Conservation (phyloP, 2,888 invertebrate genomes). For the Brachypterus glaber region DNA sequence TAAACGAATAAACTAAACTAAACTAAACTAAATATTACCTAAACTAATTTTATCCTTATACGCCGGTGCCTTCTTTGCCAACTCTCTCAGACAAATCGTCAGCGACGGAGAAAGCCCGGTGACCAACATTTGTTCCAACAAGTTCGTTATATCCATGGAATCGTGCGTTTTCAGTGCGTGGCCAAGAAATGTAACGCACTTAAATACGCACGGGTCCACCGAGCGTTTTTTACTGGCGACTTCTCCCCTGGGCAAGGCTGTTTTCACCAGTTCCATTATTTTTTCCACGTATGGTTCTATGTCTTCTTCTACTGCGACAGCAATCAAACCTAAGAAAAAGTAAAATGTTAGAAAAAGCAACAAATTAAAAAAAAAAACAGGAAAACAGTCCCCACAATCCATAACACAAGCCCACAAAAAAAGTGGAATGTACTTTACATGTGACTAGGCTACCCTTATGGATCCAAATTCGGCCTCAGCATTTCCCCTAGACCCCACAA, state of each 20-base stretch:
- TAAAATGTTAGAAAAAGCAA: too few species aligned
- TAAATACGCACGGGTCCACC: slow-evolving; percentile 84
- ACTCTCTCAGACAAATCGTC: slow-evolving; percentile 82
- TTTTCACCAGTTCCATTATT: slow-evolving; percentile 66
- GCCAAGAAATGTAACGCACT: slow-evolving; percentile 84
- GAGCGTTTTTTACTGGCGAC: slow-evolving; percentile 65
- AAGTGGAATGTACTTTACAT: too few species aligned
- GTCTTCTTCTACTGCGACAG: slow-evolving; percentile 76
- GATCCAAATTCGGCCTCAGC: too few species aligned
- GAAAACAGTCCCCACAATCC: too few species aligned
- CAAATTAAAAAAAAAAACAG: not conserved
- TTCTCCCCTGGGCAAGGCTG: slow-evolving; percentile 58
- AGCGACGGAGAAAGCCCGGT: slow-evolving; percentile 85
- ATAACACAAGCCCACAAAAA: too few species aligned
- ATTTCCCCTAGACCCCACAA: too few species aligned
- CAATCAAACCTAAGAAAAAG: slow-evolving; percentile 49
- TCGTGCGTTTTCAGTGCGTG: slow-evolving; percentile 73
- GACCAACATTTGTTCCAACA: slow-evolving; percentile 85
- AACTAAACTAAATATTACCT: slow-evolving; percentile 37
- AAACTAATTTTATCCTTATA: slow-evolving; percentile 87
- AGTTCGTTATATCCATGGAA: slow-evolving; percentile 66
- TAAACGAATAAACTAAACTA: too few species aligned
- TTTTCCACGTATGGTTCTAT: slow-evolving; percentile 70
- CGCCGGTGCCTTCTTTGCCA: slow-evolving; percentile 75
- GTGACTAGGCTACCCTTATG: too few species aligned